These are phyloP conservation scores for Nasonovia ribisnigri DNA, from an alignment of 2,888 invertebrate species.

Conservation along the genomic window DNA sequence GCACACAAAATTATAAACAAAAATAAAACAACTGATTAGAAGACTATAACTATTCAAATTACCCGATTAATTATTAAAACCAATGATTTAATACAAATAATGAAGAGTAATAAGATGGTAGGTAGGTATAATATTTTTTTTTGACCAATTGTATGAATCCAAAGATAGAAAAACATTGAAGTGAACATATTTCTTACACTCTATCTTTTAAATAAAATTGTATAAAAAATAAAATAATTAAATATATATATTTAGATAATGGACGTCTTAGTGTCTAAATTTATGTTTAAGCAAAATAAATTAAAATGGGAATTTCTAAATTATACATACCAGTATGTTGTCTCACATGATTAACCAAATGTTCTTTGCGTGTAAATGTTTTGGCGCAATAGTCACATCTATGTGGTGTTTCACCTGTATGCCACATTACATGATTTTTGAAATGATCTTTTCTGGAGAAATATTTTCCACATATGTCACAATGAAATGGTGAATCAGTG, in stretches of 20 bases:
- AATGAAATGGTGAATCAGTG: conserved; percentile 72
- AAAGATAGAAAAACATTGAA: conserved; percentile 59
- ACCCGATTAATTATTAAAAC: background rate
- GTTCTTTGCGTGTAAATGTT: conserved; percentile 88
- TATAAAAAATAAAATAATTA: conserved; percentile 54
- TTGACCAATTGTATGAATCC: conserved; percentile 4
- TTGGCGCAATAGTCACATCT: conserved; percentile 89
- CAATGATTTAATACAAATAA: background rate
- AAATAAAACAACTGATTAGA: conserved; percentile 38
- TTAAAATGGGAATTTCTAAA: conserved; percentile 37
- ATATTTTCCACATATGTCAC: conserved; percentile 87
- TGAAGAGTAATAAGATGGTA: conserved; percentile 32
- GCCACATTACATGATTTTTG: conserved; percentile 86
- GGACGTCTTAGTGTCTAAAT: conserved; percentile 63
- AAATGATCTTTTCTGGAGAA: conserved; percentile 90
- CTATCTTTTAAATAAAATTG: conserved; percentile 39
- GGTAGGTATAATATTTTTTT: conserved; percentile 39
- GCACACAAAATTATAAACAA: conserved; percentile 36
- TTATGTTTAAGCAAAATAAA: conserved; percentile 63
- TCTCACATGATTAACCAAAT: conserved; percentile 87
- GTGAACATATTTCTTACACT: conserved; percentile 62
- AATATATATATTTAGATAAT: conserved; percentile 65
- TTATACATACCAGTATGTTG: conserved; percentile 76
- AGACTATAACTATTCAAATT: conserved; percentile 24
- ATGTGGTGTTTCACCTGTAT: conserved; percentile 73